A percentile compares a stretch with the other conserved stretches of the same genome.
phyloP scores from a whole-genome alignment of 2,797 vertebrate genomes.

The Columba guinea region DNA sequence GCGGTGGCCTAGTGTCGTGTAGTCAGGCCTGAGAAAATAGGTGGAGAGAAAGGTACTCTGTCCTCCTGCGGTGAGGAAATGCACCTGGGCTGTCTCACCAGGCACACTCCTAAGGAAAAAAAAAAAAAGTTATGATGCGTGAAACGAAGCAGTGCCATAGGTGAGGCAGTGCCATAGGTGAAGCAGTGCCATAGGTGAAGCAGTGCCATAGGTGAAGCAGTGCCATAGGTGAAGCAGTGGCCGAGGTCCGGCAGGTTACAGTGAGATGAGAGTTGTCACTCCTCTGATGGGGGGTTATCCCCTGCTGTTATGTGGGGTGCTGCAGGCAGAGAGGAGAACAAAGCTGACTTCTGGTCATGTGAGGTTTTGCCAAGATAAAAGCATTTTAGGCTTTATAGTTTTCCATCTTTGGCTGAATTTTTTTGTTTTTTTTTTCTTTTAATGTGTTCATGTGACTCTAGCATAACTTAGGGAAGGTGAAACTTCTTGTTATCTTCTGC shows the following conservation, averaged over 20 bases:
- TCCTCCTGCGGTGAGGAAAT: neutral
- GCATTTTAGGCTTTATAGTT: neutral
- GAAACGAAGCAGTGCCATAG: accelerated
- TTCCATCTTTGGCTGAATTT: neutral
- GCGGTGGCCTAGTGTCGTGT: accelerated
- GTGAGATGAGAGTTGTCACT: neutral
- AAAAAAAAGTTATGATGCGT: neutral
- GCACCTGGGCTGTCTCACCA: accelerated
- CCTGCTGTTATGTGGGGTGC: neutral
- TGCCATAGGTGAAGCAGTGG: neutral
- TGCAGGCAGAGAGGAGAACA: no score
- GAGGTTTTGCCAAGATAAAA: neutral
- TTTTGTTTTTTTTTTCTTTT: neutral
- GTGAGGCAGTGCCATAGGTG: neutral
- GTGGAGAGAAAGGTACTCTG: no score
- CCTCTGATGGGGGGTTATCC: accelerated
- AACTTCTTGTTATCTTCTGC: neutral
- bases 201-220: accelerated
- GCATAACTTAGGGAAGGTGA: neutral
- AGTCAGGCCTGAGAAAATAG: neutral
- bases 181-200: neutral
- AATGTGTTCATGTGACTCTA: neutral
- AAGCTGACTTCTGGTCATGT: neutral
- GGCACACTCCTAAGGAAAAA: no score
- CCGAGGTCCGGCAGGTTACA: no score